These are phyloP conservation scores for Malacoraja senta DNA, from an alignment of 2,797 vertebrate species.

Conservation along the genomic window DNA sequence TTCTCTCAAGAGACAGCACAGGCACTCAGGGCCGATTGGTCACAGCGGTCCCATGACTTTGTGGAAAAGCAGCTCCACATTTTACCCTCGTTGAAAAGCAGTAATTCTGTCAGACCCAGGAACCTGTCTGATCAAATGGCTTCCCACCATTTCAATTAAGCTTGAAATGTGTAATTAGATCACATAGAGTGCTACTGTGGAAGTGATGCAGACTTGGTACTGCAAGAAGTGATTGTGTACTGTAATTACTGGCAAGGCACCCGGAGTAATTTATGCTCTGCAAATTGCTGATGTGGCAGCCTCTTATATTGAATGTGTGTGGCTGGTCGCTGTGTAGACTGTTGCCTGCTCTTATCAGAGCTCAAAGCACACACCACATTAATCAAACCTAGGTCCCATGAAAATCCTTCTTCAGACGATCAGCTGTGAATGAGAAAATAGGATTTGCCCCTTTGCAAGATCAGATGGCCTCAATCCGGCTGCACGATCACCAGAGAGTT, in stretches of 20 bases:
- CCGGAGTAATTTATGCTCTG: conserved; percentile 1
- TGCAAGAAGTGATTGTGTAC: not conserved
- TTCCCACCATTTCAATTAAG: not conserved
- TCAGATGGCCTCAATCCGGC: not conserved
- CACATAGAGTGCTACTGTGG: not conserved
- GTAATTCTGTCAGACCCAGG: not conserved
- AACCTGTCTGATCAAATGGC: not conserved
- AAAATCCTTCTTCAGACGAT: not conserved
- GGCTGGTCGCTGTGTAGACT: not conserved
- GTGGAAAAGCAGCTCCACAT: not conserved
- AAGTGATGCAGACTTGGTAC: not conserved
- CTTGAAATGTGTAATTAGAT: conserved; percentile 16
- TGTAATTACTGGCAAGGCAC: not conserved
- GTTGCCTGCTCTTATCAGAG: not conserved
- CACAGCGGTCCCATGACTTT: not conserved
- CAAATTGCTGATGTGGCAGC: conserved; percentile 16
- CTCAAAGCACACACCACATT: not conserved
- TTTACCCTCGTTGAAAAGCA: not conserved
- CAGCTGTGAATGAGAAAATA: not conserved
- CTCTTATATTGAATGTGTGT: not conserved
- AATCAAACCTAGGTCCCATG: not conserved
- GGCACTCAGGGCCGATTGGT: not conserved
- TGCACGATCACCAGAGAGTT: not conserved
- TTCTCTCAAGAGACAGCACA: not conserved
- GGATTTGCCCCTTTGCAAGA: not conserved